A percentile compares a stretch with the other conserved stretches of the same genome.
Conservation (phyloP, 2,113 vertebrate genomes). For the Gavia stellata region DNA sequence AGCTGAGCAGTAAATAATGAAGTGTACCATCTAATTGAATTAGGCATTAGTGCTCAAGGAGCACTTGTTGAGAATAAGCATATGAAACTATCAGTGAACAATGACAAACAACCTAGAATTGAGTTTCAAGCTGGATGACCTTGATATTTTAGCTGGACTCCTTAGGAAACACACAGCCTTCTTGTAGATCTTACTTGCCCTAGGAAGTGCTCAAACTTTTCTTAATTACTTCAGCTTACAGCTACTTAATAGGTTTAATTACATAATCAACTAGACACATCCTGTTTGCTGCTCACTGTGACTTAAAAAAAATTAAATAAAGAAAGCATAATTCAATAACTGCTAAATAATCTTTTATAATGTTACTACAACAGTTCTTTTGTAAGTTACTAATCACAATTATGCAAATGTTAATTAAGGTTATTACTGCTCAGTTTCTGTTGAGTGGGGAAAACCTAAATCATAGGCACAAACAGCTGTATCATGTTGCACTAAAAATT, state of each 20-base stretch:
- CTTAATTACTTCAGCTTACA: constrained; percentile 43
- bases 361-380: constrained; percentile 64
- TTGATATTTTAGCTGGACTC: not conserved
- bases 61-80: not conserved
- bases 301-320: constrained; percentile 65
- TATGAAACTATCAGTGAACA: not conserved
- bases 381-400: constrained; percentile 71
- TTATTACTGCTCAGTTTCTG: constrained; percentile 68
- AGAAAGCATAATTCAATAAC: constrained; percentile 63
- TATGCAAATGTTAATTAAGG: constrained; percentile 75
- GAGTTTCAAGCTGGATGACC: not conserved
- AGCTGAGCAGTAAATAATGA: constrained; percentile 34
- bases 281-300: constrained; percentile 51
- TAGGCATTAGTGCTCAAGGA: not conserved
- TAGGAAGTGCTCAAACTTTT: constrained; percentile 36
- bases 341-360: constrained; percentile 54
- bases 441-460: constrained; percentile 45
- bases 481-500: constrained; percentile 47
- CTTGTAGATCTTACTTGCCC: not conserved
- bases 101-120: not conserved
- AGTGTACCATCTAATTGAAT: not conserved
- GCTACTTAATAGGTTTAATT: constrained; percentile 63
- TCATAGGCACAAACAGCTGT: constrained; percentile 42
- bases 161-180: not conserved
- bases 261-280: constrained; percentile 63